Conservation (phyloP, 1,140 invertebrate genomes). For the Heliothis subflexa region DNA sequence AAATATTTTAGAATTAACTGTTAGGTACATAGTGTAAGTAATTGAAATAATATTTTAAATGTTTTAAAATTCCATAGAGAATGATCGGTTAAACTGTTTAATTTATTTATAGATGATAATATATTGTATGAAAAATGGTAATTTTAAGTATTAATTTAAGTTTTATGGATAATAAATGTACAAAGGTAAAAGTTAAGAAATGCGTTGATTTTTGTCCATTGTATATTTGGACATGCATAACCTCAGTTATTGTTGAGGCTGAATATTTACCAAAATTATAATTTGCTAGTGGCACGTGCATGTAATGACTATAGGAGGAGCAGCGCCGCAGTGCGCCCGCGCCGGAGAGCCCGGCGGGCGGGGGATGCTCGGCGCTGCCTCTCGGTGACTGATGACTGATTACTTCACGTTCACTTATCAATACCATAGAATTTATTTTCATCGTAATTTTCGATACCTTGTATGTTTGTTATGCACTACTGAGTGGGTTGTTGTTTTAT, state of each 20-base stretch:
- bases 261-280: constrained; percentile 37
- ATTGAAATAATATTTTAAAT: constrained; percentile 45
- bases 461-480: constrained; percentile 78
- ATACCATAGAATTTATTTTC: constrained; percentile 40
- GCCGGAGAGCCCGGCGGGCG: not conserved
- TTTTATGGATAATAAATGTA: constrained; percentile 58
- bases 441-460: constrained; percentile 55
- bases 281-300: constrained; percentile 32
- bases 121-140: constrained; percentile 49
- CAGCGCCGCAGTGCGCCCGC: not conserved
- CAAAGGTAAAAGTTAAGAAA: constrained; percentile 53
- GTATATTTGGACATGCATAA: constrained; percentile 31
- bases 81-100: constrained; percentile 68
- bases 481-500: constrained; percentile 77
- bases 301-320: constrained; percentile 13
- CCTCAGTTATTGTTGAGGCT: constrained; percentile 33
- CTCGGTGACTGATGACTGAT: constrained; percentile 48
- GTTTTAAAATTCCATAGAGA: constrained; percentile 51
- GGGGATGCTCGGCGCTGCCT: constrained; percentile 14
- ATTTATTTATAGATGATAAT: constrained; percentile 67
- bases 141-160: constrained; percentile 39
- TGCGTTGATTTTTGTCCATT: constrained; percentile 44
- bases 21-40: constrained; percentile 10
- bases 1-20: constrained; percentile 28
- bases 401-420: constrained; percentile 46